A percentile compares a stretch with the other conserved stretches of the same genome.
These are phyloP conservation scores for Eurytoma adleriae DNA, from an alignment of 2,888 invertebrate genomes.

Conservation along the genomic window DNA sequence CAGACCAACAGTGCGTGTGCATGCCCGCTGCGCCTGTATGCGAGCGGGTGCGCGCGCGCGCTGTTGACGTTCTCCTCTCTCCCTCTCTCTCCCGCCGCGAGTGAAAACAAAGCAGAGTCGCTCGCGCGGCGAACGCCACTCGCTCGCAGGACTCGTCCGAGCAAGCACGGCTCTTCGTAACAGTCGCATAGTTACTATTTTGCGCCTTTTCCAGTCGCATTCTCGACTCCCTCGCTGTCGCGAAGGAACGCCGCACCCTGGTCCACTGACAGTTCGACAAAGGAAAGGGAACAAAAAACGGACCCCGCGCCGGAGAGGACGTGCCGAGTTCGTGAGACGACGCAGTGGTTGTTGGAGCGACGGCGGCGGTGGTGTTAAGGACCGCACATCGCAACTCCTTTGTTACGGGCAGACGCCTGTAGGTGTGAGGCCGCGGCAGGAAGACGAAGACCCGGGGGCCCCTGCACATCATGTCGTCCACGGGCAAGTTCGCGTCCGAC, in stretches of 20 bases:
- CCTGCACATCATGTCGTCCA: constrained; percentile 65
- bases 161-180: neutral
- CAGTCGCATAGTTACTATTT: too few species aligned
- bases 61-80: constrained; percentile 68
- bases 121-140: constrained; percentile 42
- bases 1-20: neutral
- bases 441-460: too few species aligned
- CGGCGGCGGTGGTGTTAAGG: neutral
- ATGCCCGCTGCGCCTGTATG: neutral
- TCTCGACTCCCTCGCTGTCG: neutral
- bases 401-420: neutral
- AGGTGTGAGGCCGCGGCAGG: neutral
- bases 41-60: constrained; percentile 61
- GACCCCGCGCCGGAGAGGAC: too few species aligned
- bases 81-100: neutral
- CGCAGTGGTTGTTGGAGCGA: neutral
- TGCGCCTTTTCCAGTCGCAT: neutral
- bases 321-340: neutral
- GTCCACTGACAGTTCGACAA: too few species aligned
- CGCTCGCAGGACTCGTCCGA: constrained; percentile 49
- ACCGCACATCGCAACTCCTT: neutral
- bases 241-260: neutral
- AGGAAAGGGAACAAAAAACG: too few species aligned
- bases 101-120: constrained; percentile 72
- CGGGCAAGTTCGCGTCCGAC: constrained; percentile 69